Conservation (phyloP, 2,888 invertebrate species). For the Mesopsocus fuscifrons region DNA sequence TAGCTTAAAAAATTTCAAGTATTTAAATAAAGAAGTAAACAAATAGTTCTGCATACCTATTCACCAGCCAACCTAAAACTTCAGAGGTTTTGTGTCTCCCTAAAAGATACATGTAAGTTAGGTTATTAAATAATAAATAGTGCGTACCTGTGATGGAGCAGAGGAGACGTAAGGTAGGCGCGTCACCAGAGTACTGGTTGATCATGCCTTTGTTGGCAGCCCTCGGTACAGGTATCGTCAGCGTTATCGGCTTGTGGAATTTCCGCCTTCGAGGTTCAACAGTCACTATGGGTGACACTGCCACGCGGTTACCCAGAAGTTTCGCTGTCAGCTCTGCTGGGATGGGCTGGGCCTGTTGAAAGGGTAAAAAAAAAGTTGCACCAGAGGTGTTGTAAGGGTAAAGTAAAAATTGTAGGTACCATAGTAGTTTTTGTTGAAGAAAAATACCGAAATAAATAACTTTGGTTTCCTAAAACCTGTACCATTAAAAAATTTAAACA, state of each 20-base stretch:
- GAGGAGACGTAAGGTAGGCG: slow-evolving; percentile 72
- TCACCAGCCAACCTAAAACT: too few relatives aligned
- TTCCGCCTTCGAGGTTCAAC: slow-evolving; percentile 94
- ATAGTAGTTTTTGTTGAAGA: too few relatives aligned
- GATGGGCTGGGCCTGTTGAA: slow-evolving; percentile 89
- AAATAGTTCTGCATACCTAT: too few relatives aligned
- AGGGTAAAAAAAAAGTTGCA: too few relatives aligned
- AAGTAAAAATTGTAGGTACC: neutral
- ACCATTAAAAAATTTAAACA: neutral
- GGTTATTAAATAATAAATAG: slow-evolving; percentile 1
- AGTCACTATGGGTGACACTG: slow-evolving; percentile 94
- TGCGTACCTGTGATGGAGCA: slow-evolving; percentile 79
- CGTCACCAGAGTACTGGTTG: slow-evolving; percentile 60
- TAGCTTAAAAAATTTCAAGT: too few relatives aligned
- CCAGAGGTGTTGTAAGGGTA: slow-evolving; percentile 1
- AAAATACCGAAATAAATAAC: too few relatives aligned
- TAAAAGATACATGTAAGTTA: too few relatives aligned
- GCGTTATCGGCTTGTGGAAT: slow-evolving; percentile 95
- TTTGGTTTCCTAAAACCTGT: neutral
- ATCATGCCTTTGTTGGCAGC: slow-evolving; percentile 58
- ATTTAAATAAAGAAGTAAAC: too few relatives aligned
- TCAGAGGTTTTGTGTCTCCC: too few relatives aligned
- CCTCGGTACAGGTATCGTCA: slow-evolving; percentile 80
- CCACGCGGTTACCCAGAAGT: slow-evolving; percentile 84
- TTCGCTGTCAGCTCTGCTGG: slow-evolving; percentile 67